Percentiles rank a stretch among this genome's conserved stretches.
Conservation (phyloP, 2,888 invertebrate species). For the Seladonia tumulorum region DNA sequence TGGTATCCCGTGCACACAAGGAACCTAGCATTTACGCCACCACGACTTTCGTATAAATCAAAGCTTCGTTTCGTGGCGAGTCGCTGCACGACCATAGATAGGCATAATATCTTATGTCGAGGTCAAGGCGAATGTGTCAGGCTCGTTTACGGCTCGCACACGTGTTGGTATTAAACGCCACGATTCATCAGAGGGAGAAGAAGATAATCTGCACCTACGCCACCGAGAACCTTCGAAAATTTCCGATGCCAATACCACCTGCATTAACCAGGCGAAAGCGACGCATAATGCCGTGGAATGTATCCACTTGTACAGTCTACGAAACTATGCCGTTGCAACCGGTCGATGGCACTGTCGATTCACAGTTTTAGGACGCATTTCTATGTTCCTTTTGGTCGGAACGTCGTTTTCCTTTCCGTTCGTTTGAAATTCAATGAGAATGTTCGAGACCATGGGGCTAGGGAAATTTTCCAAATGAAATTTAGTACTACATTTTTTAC, state of each 20-base stretch:
- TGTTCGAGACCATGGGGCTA: background rate
- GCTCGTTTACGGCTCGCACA: constrained; percentile 71
- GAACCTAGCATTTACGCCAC: constrained; percentile 56
- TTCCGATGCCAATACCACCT: constrained; percentile 34
- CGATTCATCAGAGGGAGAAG: constrained; percentile 59
- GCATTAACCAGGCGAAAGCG: constrained; percentile 18
- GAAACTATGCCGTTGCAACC: background rate
- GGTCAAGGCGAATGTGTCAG: constrained; percentile 77
- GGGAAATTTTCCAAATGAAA: background rate
- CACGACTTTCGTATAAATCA: constrained; percentile 76
- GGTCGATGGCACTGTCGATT: background rate
- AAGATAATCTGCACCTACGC: constrained; percentile 59
- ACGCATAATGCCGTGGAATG: background rate
- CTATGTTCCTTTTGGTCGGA: background rate
- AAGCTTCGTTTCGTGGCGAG: constrained; percentile 76
- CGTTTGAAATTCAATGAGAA: background rate
- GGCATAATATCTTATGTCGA: constrained; percentile 76
- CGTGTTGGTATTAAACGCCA: constrained; percentile 68
- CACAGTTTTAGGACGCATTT: background rate
- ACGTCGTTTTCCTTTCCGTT: background rate
- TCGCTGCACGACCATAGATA: constrained; percentile 66
- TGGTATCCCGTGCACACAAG: constrained; percentile 16
- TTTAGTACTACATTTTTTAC: background rate
- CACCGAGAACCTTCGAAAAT: constrained; percentile 49
- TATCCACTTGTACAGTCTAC: background rate